Base-by-base conservation (phyloP, 1,140 invertebrate species). In the Zelostemma sp. region DNA sequence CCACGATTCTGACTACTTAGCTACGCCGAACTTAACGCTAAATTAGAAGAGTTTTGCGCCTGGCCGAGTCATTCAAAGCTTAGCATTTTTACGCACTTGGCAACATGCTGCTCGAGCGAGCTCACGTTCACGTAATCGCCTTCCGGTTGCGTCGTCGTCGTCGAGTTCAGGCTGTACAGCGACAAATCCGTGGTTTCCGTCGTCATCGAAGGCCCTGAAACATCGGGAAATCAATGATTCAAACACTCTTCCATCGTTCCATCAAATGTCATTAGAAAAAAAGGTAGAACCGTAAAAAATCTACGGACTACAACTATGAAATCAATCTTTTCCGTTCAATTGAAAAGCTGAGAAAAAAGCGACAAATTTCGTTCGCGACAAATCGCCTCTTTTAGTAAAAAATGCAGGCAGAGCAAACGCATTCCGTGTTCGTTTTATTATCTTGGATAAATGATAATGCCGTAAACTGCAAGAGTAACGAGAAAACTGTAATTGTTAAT, bases 111-210 rank as follows among this genome's bases (percentile, higher is more conserved):
- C 41, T 79, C 74, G 66, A 77, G 53, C 59, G 77, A 47, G 69
- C 79, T 80, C 57, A 86, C 75, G 68, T 84, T 87, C 40, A 86
- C 84, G 73, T 87, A 87, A 64, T 88, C 87, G n/a, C 80, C 83
- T 41, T 87, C 88, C 25, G 86, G 85, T 55, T 87, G 86, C 17
- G 83, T 84, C 19, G 76, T 74, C 6, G 80, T 80, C 28, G 78
- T 85, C 2, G 88, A 89, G 62, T 86, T 89, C 19, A 89, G 74
- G 41, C 88, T 89, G 74, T 86, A 89, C 68, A 89, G 76, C 25
- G 88, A 89, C 28, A 88, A 83, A 67, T 89, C 88, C 6, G 88
- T 89, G 38, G 87, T 89, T 76, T 88, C 87, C 31, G 85, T 87
- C 2, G 78, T 79, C 48, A 85, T 80, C 31, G 88, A 88, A 16